Percentiles rank a stretch among this genome's conserved stretches.
Conservation (phyloP, 2,113 vertebrate species). For the Forbesichthys agassizii region DNA sequence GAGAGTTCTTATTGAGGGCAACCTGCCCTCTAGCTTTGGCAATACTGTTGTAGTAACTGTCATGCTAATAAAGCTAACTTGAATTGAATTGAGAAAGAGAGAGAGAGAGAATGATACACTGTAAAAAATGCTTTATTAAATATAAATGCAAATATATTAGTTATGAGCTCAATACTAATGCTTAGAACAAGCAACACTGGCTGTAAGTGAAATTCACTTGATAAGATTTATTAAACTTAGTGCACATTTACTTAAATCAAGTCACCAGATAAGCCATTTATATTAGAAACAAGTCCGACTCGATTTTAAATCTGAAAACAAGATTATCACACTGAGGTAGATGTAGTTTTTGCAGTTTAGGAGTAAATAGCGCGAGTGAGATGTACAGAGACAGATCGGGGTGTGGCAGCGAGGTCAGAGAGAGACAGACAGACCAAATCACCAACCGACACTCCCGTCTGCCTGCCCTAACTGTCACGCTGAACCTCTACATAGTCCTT, state of each 20-base stretch:
- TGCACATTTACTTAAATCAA: too few species aligned
- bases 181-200: neutral
- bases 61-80: too few species aligned
- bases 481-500: conserved; percentile 4
- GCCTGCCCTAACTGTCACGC: conserved; percentile 26
- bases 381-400: neutral
- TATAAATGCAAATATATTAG: too few species aligned
- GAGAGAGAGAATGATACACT: neutral
- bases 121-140: too few species aligned
- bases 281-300: too few species aligned
- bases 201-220: neutral
- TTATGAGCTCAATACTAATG: too few species aligned
- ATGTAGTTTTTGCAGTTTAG: neutral
- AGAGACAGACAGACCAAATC: conserved; percentile 16
- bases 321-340: too few species aligned
- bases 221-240: neutral
- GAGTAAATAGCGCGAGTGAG: neutral
- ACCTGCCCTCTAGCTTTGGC: too few species aligned
- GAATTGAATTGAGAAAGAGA: too few species aligned
- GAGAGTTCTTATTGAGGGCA: neutral
- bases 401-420: neutral
- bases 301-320: too few species aligned
- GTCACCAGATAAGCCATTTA: too few species aligned
- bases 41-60: too few species aligned
- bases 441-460: conserved; percentile 13